Conservation (phyloP, 2,113 vertebrate species). For the Boleophthalmus pectinirostris region DNA sequence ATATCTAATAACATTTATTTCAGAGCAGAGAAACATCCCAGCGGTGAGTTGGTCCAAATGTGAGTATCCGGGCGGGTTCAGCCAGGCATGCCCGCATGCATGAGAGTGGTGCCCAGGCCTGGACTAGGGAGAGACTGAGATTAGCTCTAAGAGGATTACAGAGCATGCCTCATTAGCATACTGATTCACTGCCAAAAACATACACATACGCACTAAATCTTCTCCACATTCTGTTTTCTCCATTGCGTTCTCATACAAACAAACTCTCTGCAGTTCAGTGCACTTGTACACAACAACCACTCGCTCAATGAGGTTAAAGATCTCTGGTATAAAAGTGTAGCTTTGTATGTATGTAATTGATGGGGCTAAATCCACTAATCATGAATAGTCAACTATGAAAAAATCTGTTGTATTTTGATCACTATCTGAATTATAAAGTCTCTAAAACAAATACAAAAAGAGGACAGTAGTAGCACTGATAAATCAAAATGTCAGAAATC, state of each 20-base stretch:
- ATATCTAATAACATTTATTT: constrained; percentile 14
- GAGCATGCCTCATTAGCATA: constrained; percentile 78
- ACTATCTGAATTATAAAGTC: no score
- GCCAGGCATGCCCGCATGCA: constrained; percentile 52
- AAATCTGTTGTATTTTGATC: no score
- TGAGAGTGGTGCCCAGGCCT: constrained; percentile 58
- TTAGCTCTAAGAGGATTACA: constrained; percentile 76
- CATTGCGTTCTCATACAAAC: constrained; percentile 17
- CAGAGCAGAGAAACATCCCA: constrained; percentile 10
- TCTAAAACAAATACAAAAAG: no score
- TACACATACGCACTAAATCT: constrained; percentile 56
- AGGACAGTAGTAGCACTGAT: no score
- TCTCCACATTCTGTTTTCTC: constrained; percentile 32
- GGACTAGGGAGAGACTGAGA: constrained; percentile 70
- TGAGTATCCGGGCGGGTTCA: constrained; percentile 31
- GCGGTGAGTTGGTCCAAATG: constrained; percentile 8
- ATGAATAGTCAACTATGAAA: no score
- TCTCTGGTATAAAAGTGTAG: background rate
- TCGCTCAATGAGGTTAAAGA: constrained; percentile 17
- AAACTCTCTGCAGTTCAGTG: constrained; percentile 20
- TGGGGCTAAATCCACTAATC: no score
- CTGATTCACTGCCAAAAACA: constrained; percentile 72
- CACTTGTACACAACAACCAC: constrained; percentile 30
- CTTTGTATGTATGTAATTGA: background rate
- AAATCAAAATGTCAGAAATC: no score